A percentile compares a stretch with the other conserved stretches of the same genome.
Conservation (phyloP, 35 echinoderm and acorn worm genomes). For the Chiridota heheva region DNA sequence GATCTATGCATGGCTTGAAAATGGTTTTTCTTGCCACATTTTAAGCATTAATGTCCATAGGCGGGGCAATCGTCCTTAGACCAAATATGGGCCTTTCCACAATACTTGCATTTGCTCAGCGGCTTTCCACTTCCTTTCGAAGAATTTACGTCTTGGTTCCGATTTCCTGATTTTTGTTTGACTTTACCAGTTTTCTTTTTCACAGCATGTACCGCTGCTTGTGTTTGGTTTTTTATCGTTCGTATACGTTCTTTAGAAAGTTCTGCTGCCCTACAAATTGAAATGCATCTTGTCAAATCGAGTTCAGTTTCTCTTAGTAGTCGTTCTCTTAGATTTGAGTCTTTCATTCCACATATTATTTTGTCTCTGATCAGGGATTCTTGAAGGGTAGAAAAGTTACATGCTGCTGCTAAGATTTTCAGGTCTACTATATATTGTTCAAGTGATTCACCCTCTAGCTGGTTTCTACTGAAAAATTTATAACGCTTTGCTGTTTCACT, state of each 20-base stretch:
- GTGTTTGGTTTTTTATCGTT: background rate
- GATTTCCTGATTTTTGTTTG: constrained; percentile 7
- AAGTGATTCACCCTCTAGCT: constrained; percentile 1
- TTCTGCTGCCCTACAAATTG: constrained; percentile 19
- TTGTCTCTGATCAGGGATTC: constrained; percentile 36
- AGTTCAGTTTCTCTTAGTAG: constrained; percentile 13
- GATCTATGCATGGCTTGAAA: background rate
- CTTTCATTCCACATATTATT: constrained; percentile 21
- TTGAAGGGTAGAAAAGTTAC: constrained; percentile 30
- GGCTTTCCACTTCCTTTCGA: background rate
- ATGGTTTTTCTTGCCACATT: constrained; percentile 12
- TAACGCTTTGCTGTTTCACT: constrained; percentile 28
- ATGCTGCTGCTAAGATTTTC: constrained; percentile 21
- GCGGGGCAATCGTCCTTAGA: constrained; percentile 22
- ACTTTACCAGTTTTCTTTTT: background rate
- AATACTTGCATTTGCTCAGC: constrained; percentile 24
- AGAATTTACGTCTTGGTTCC: background rate
- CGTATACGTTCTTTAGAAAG: constrained; percentile 26
- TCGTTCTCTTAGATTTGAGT: constrained; percentile 21
- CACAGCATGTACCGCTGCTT: background rate
- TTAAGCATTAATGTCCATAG: constrained; percentile 17
- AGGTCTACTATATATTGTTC: constrained; percentile 42
- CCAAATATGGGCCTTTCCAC: constrained; percentile 22
- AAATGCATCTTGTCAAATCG: constrained; percentile 7
- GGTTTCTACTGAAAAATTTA: constrained; percentile 27